Conservation (phyloP, 2,797 vertebrate genomes). For the Oceanodroma leucorhoa region DNA sequence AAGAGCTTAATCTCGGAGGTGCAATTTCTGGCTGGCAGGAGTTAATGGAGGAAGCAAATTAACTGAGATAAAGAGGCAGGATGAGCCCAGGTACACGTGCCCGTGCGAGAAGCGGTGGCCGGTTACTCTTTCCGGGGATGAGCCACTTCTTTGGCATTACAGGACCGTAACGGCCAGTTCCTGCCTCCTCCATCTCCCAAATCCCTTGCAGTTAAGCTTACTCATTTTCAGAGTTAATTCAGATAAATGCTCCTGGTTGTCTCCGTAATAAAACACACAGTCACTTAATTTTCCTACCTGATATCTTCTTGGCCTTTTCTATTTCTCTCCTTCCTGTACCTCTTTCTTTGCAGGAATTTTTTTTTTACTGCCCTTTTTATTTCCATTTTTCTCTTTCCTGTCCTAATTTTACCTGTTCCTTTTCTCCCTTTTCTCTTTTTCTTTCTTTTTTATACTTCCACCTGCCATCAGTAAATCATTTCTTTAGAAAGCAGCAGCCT, state of each 20-base stretch:
- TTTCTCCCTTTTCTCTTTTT: neutral
- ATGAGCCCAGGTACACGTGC: neutral
- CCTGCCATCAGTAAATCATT: neutral
- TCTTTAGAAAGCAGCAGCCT: neutral
- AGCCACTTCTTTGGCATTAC: neutral
- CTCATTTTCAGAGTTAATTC: neutral
- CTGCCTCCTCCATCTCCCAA: neutral
- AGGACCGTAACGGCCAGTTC: neutral
- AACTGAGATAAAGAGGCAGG: neutral
- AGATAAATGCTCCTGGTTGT: neutral
- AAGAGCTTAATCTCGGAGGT: neutral
- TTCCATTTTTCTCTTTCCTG: neutral
- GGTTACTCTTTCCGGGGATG: neutral
- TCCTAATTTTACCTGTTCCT: neutral
- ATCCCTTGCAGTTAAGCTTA: neutral
- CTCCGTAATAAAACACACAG: neutral
- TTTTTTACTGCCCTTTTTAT: neutral
- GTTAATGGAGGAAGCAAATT: neutral
- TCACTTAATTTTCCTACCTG: neutral
- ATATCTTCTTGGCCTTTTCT: neutral
- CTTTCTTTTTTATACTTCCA: too few relatives aligned
- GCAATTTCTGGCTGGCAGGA: conserved; percentile 5
- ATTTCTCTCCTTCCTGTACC: neutral
- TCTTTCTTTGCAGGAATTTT: neutral
- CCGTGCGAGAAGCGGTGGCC: rapidly evolving